These are phyloP conservation scores for Anagyrus pseudococci DNA, from an alignment of 2,888 invertebrate species.

Conservation along the genomic window DNA sequence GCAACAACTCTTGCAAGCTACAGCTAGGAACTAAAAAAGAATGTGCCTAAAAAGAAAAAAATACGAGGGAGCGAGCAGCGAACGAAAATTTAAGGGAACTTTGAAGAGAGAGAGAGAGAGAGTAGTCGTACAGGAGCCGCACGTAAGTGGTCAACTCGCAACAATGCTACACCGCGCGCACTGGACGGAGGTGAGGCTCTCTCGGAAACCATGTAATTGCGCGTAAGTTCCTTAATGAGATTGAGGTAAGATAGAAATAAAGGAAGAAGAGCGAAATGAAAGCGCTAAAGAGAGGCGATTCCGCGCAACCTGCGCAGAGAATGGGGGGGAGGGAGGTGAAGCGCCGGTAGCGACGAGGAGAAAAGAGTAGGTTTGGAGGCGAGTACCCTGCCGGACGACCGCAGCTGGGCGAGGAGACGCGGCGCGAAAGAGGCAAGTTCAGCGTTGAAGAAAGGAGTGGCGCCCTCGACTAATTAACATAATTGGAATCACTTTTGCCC, in stretches of 20 bases:
- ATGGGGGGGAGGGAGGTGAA: neutral
- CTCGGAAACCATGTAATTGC: conserved; percentile 31
- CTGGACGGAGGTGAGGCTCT: too few relatives aligned
- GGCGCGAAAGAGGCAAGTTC: conserved; percentile 50
- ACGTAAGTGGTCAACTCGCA: too few relatives aligned
- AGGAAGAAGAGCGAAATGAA: neutral
- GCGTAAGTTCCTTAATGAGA: conserved; percentile 37
- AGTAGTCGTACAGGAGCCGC: too few relatives aligned
- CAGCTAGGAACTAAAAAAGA: too few relatives aligned
- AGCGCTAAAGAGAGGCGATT: conserved; percentile 1
- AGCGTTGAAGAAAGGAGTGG: conserved; percentile 42
- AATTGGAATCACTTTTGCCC: conserved; percentile 53
- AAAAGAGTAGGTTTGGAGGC: too few relatives aligned
- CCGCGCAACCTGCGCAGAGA: neutral
- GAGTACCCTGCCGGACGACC: conserved; percentile 30
- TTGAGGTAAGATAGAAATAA: conserved; percentile 35
- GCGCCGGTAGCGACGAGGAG: neutral
- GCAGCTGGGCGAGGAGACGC: conserved; percentile 27
- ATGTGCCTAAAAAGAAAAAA: too few relatives aligned
- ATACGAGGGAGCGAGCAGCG: too few relatives aligned
- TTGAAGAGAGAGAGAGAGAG: too few relatives aligned
- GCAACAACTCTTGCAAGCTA: too few relatives aligned
- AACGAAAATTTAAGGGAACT: too few relatives aligned
- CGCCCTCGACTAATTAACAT: conserved; percentile 51
- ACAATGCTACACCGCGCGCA: too few relatives aligned